Evolutionary conservation across 1,140 invertebrate species (phyloP).

Genomic region (Chionoecetes opilio): DNA sequence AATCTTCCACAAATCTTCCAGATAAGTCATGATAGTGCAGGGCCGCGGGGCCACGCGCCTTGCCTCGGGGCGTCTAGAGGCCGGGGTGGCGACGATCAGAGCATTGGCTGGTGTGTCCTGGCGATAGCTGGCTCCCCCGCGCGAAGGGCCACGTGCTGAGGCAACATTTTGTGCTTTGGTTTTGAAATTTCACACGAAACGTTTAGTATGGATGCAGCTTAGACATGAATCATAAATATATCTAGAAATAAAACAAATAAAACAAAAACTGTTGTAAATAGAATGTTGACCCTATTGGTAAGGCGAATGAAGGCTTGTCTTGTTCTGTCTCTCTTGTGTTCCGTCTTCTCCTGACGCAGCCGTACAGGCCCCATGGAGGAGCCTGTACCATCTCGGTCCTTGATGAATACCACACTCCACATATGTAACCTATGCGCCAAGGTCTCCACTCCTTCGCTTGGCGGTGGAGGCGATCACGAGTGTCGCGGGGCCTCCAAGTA

Average conservation of each 20-base stretch:
- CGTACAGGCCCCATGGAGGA: background rate
- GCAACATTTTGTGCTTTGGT: background rate
- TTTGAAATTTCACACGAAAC: background rate
- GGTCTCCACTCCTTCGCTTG: background rate
- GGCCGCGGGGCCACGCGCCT: background rate
- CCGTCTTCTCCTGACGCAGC: background rate
- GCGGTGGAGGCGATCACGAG: background rate
- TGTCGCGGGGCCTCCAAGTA: background rate
- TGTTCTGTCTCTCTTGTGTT: background rate
- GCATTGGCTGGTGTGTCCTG: background rate
- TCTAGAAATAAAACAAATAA: background rate
- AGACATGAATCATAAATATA: background rate
- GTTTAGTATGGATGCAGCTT: background rate
- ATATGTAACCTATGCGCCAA: background rate
- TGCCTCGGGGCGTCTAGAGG: too few species aligned
- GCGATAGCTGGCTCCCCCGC: background rate
- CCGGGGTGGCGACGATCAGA: background rate
- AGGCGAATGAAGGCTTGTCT: background rate
- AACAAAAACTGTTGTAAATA: background rate
- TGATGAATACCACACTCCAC: background rate
- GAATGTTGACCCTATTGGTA: background rate
- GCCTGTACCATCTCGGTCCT: background rate
- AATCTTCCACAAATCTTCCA: conserved; percentile 48
- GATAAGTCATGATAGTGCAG: conserved; percentile 1
- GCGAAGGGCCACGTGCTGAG: background rate